Conservation (phyloP, 2,888 invertebrate genomes). For the Tineola bisselliella region DNA sequence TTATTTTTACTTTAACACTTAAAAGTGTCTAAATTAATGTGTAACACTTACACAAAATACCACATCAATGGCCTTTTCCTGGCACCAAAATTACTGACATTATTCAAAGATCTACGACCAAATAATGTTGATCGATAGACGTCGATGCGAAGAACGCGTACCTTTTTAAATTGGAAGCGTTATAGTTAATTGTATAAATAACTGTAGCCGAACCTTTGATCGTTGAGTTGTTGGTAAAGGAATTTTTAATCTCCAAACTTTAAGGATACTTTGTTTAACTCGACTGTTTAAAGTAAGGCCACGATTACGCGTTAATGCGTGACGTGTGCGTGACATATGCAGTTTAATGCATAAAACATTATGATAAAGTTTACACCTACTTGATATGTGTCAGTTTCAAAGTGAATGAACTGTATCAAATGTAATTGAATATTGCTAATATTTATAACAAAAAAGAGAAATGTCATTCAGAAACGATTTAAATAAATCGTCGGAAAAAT, state of each 20-base stretch:
- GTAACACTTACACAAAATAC: not conserved
- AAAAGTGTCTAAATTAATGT: not conserved
- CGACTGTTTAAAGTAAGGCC: no score
- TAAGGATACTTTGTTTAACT: no score
- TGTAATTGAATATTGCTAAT: no score
- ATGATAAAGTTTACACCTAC: no score
- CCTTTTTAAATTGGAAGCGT: constrained; percentile 3
- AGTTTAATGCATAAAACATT: no score
- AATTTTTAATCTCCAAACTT: not conserved
- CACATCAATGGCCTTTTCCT: not conserved
- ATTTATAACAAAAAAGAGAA: no score
- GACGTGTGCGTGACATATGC: no score
- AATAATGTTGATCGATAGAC: constrained; percentile 5
- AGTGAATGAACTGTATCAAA: no score
- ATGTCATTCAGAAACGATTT: not conserved
- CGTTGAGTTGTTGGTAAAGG: not conserved
- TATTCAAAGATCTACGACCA: not conserved
- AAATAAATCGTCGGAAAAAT: constrained; percentile 6
- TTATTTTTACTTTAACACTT: not conserved
- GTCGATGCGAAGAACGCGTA: not conserved
- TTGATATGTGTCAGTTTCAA: no score
- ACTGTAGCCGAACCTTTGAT: constrained; percentile 2
- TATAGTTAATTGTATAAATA: not conserved
- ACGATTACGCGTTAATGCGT: no score
- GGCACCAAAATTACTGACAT: not conserved